These are phyloP conservation scores for Valencia hispanica DNA, from an alignment of 2,797 vertebrate genomes.

Conservation along the genomic window DNA sequence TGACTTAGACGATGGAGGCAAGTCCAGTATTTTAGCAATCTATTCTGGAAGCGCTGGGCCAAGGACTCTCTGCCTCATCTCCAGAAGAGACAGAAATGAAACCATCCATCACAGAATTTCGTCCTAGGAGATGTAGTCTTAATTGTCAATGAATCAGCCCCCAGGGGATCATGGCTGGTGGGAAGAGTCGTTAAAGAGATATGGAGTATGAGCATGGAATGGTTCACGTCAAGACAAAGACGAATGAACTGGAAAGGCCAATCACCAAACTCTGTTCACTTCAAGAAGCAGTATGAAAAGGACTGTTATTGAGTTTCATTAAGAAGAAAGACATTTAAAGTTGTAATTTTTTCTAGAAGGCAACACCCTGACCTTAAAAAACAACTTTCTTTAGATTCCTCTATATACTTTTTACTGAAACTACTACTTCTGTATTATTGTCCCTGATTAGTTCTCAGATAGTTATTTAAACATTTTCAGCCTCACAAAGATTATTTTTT, in stretches of 20 bases:
- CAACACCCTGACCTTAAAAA: too few relatives aligned
- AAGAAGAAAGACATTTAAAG: not conserved
- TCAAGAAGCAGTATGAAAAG: not conserved
- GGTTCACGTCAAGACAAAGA: conserved; percentile 1
- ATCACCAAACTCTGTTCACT: not conserved
- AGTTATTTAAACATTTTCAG: too few relatives aligned
- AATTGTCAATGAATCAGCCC: not conserved
- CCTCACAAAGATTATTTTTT: too few relatives aligned
- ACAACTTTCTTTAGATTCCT: too few relatives aligned
- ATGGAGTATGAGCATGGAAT: conserved; percentile 1
- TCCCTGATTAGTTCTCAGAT: too few relatives aligned
- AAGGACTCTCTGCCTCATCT: not conserved
- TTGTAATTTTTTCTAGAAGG: conserved; percentile 3
- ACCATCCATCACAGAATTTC: not conserved
- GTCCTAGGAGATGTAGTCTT: not conserved
- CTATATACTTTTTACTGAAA: too few relatives aligned
- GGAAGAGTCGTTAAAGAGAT: not conserved
- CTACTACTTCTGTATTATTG: too few relatives aligned
- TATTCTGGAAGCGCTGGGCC: conserved; percentile 5
- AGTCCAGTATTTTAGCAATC: not conserved
- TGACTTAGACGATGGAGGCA: not conserved
- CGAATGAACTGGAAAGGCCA: not conserved
- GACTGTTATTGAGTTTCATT: too few relatives aligned
- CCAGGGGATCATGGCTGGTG: conserved; percentile 5
- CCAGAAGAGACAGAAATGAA: not conserved